phyloP scores from a whole-genome alignment of 2,888 invertebrate species.

The Tinea trinotella region DNA sequence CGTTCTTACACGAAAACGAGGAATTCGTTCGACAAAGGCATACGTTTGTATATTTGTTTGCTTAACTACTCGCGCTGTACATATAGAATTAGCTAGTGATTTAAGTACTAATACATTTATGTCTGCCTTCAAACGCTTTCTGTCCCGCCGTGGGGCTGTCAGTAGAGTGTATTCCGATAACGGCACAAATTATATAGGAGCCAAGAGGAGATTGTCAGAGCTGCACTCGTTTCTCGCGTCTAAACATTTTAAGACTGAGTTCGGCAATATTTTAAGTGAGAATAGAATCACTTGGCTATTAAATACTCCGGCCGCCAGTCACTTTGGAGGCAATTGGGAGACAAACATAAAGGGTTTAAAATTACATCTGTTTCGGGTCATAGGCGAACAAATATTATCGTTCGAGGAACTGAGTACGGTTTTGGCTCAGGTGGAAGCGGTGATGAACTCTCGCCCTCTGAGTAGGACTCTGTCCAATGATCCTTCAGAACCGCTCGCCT shows the following conservation, averaged over 20 bases:
- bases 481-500: neutral
- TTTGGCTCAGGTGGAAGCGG: neutral
- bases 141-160: conserved; percentile 24
- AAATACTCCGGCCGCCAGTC: conserved; percentile 17
- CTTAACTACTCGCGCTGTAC: conserved; percentile 22
- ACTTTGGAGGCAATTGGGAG: conserved; percentile 22
- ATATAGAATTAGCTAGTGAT: conserved; percentile 23
- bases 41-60: conserved; percentile 2
- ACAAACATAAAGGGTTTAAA: neutral
- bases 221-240: neutral
- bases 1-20: neutral
- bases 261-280: neutral
- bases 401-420: neutral
- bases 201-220: neutral
- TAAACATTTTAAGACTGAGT: neutral
- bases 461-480: neutral
- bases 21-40: neutral
- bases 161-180: conserved; percentile 20
- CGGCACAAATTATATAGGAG: conserved; percentile 21
- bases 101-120: conserved; percentile 22
- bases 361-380: conserved; percentile 1
- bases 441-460: neutral
- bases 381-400: neutral
- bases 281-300: conserved; percentile 3
- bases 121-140: conserved; percentile 23